Evolutionary conservation across 1,140 invertebrate genomes (phyloP).

Genomic region (Calliphora vicina): DNA sequence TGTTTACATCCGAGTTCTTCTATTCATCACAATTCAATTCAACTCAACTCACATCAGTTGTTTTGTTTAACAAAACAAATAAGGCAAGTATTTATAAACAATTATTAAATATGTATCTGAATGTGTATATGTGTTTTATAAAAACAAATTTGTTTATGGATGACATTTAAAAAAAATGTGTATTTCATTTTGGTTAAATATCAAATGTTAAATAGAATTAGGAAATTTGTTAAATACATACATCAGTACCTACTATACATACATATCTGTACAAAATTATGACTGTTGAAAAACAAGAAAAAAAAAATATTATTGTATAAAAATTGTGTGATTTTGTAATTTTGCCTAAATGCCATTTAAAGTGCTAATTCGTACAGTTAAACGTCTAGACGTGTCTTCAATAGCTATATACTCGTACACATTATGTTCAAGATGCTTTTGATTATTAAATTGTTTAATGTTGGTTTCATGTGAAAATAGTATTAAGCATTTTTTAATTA

Average conservation of each 20-base stretch:
- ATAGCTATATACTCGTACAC: too few relatives aligned
- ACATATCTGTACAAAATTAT: background rate
- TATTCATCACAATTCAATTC: background rate
- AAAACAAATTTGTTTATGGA: background rate
- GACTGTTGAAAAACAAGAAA: background rate
- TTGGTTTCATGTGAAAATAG: too few relatives aligned
- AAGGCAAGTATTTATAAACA: conserved; percentile 8
- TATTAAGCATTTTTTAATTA: too few relatives aligned
- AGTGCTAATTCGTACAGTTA: too few relatives aligned
- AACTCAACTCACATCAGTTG: background rate
- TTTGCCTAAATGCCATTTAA: too few relatives aligned
- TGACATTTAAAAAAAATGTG: background rate
- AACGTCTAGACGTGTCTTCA: too few relatives aligned
- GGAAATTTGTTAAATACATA: background rate
- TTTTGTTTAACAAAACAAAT: background rate
- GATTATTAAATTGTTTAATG: too few relatives aligned
- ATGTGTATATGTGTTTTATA: background rate
- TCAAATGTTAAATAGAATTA: conserved; percentile 7
- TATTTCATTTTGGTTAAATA: background rate
- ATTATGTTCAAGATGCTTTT: too few relatives aligned
- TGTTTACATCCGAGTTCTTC: too few relatives aligned
- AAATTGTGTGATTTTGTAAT: background rate
- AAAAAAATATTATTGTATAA: too few relatives aligned
- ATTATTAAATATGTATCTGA: background rate
- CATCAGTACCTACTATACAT: background rate